Evolutionary conservation across 2,113 vertebrate genomes (phyloP), one percentile per base, ranked within the genome.

Genomic region (Sinocyclocheilus anshuiensis): DNA sequence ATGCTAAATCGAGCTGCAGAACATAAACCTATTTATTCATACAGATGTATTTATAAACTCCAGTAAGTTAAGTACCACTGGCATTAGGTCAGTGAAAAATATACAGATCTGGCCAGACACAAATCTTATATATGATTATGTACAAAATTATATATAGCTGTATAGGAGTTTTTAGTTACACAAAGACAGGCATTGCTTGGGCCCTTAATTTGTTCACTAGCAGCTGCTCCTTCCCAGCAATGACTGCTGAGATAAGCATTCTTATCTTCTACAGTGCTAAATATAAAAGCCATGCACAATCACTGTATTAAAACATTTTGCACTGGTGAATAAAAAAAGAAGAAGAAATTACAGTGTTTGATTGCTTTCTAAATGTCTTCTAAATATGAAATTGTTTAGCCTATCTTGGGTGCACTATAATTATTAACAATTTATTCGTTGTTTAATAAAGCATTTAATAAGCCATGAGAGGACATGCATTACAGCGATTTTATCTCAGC

Each of bases 211-310:
- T 53, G 82, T 83, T 63, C 42, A 22, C 67, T 39, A 81, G 86
- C 88, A 90, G 84, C 75, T 88, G 77, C 69, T 84, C 55, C 86
- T 74, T 83, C 45, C 8, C 39, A 75, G 84, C 91, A 69, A 89
- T 77, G 85, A 91, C 88, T 89, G 92, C 92, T 91, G 90, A 94
- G 91, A 93, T 94, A 94, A 91, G 89, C 88, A 82, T 90, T 91
- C 88, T 93, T 92, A 93, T 93, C 90, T 86, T 74, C 72, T 84
- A 88, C 85, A 90, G 86, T 88, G 89, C 91, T 92, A 93, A 93
- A 93, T 92, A 92, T 94, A 94, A 93, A 88, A 90, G 84, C 83
- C 90, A 90, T 91, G 89, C 83, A 88, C 83, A 88, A 89, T 91
- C 88, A 48, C 88, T 86, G 53, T 76, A 61, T 71, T 45, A 81